Conservation (phyloP, 2,797 vertebrate species). For the Tiaroga cobitis region DNA sequence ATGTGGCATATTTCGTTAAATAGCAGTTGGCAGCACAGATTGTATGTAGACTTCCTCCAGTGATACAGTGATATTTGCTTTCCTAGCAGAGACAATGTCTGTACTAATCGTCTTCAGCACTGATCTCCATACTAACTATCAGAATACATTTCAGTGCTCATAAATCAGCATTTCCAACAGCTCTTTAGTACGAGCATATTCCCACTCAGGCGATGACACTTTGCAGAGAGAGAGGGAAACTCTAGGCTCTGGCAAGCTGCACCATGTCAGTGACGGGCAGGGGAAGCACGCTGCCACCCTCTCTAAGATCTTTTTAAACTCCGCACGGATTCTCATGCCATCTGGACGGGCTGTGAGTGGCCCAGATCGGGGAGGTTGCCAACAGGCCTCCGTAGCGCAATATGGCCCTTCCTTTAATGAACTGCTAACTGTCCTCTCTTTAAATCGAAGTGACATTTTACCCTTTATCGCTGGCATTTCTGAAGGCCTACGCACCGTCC, state of each 20-base stretch:
- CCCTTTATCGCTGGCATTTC: constrained; percentile 62
- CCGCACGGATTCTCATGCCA: constrained; percentile 67
- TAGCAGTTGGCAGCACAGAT: constrained; percentile 28
- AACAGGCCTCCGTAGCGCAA: constrained; percentile 64
- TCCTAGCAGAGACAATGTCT: constrained; percentile 56
- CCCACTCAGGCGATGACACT: constrained; percentile 53
- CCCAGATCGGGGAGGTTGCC: constrained; percentile 65
- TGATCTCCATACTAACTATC: constrained; percentile 64
- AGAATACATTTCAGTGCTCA: constrained; percentile 59
- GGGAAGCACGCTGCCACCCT: constrained; percentile 62
- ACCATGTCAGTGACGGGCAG: constrained; percentile 60
- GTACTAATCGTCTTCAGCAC: constrained; percentile 57
- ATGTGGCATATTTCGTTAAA: constrained; percentile 14
- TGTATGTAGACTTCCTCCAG: constrained; percentile 49
- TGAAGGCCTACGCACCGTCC: constrained; percentile 42
- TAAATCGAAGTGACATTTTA: constrained; percentile 64
- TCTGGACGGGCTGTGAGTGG: constrained; percentile 69
- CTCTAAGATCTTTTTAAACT: constrained; percentile 68
- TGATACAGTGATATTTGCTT: constrained; percentile 56
- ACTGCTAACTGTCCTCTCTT: constrained; percentile 65
- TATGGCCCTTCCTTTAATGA: constrained; percentile 71
- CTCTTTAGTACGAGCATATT: constrained; percentile 57
- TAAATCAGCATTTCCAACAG: constrained; percentile 60
- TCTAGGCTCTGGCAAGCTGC: constrained; percentile 60
- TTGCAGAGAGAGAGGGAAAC: constrained; percentile 27